Evolutionary conservation across 2,113 vertebrate genomes (phyloP), one percentile per base, ranked within the genome.

Genomic region (western clawed frog (Xenopus tropicalis)): DNA sequence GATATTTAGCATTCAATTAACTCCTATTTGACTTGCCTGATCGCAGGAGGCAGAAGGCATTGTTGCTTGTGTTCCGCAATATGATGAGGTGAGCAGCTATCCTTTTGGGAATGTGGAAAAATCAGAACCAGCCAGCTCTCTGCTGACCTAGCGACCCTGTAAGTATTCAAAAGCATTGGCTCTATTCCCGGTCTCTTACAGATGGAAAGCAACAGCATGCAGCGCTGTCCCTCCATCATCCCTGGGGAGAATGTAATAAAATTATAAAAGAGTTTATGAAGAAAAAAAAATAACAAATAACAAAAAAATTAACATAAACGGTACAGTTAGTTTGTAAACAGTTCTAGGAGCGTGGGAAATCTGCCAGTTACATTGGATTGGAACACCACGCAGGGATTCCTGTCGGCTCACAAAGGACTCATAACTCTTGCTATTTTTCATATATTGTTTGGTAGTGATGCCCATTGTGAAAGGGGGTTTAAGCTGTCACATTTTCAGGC

Each of bases 71-170:
- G 71, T 77, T 75, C 82, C 82, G 80, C 71, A 74, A 67, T 51
- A 79, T 81, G 85, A 86, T 86, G 85, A 88, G 83, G 84, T 88
- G 85, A 66, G 71, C 69, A 86, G 74, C 74, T 48, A 21, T 79
- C 77, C 80, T 83, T 86, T 43, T 0, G 79, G 84, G 82, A 85
- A 74, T 70, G 62, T 20, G 79, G 72, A 82, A 23, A 78, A 83
- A 82, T 70, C 83, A 84, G 82, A 82, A 78, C 59, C 77, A 79
- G 82, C 83, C 82, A 86, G 66, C 72, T 82, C 72, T 80, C 83
- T 83, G 14, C 59, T 80, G 77, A 87, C 85, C 83, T 66, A 4
- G 2, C 67, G 82, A 81, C 86, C 85, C 77, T 78, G 29, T 64
- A 77, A 72, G 71, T 71, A 84, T 83, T 88, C 81, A n/a, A 57